Conservation (phyloP, 2,888 invertebrate genomes). For the Vannuccia rotundouncinata region DNA sequence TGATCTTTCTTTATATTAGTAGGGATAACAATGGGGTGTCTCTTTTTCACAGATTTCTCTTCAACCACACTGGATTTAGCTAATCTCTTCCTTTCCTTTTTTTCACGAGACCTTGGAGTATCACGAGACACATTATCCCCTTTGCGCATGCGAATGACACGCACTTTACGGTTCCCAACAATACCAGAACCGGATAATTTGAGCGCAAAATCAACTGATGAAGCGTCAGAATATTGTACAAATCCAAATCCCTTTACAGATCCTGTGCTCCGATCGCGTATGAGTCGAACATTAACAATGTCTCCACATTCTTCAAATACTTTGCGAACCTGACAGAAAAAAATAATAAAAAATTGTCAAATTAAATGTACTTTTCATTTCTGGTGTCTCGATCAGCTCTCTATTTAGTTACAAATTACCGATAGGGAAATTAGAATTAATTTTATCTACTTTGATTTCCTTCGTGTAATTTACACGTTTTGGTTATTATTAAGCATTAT, state of each 20-base stretch:
- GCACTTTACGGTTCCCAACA: background rate
- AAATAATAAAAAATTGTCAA: too few relatives aligned
- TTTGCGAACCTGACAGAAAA: background rate
- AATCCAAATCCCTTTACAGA: background rate
- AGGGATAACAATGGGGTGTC: background rate
- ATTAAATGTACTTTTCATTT: too few relatives aligned
- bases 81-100: background rate
- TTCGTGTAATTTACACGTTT: too few relatives aligned
- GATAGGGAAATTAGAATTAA: too few relatives aligned
- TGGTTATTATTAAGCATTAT: too few relatives aligned
- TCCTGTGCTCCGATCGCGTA: background rate
- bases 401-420: too few relatives aligned
- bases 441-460: too few relatives aligned
- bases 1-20: background rate
- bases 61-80: background rate
- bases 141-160: background rate
- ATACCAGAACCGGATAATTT: background rate
- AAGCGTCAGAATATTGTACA: background rate
- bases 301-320: background rate
- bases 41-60: background rate
- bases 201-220: background rate
- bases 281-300: background rate
- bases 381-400: too few relatives aligned
- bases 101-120: background rate
- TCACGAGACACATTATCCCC: background rate